These are phyloP conservation scores for Daubentonia madagascariensis DNA, from an alignment of 2,113 vertebrate species.

Conservation along the genomic window DNA sequence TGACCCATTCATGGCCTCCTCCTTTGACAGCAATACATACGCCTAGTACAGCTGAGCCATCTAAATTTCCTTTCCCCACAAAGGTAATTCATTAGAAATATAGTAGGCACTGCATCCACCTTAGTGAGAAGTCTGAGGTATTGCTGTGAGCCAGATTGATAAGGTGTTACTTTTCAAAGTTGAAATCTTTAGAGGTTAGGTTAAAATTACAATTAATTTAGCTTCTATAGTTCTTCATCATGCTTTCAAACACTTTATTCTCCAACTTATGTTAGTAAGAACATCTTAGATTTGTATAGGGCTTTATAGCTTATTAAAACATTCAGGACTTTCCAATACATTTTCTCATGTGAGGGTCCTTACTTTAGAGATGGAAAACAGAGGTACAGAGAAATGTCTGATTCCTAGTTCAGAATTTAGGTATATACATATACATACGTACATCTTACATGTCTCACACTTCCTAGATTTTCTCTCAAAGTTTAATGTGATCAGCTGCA, in stretches of 20 bases:
- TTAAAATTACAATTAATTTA: neutral
- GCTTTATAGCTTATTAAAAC: neutral
- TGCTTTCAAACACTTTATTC: neutral
- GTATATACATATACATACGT: accelerated
- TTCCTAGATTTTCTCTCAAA: neutral
- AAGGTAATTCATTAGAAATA: conserved; percentile 84
- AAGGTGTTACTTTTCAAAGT: neutral
- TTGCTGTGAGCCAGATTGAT: neutral
- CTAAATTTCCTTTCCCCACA: conserved; percentile 86
- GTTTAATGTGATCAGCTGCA: neutral
- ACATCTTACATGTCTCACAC: neutral
- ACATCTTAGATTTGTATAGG: neutral
- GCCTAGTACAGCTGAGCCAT: conserved; percentile 85
- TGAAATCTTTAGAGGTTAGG: neutral
- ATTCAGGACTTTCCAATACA: neutral
- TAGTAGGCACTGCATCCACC: accelerated
- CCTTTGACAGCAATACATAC: conserved; percentile 92
- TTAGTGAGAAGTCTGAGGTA: neutral
- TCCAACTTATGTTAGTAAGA: neutral
- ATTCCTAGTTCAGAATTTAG: neutral
- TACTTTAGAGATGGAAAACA: neutral
- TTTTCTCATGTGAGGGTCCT: neutral
- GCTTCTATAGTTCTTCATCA: neutral
- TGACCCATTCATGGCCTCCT: conserved; percentile 95
- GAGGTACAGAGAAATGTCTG: neutral